phyloP scores from a whole-genome alignment of 2,113 vertebrate species.

The Campylorhamphus procurvoides region DNA sequence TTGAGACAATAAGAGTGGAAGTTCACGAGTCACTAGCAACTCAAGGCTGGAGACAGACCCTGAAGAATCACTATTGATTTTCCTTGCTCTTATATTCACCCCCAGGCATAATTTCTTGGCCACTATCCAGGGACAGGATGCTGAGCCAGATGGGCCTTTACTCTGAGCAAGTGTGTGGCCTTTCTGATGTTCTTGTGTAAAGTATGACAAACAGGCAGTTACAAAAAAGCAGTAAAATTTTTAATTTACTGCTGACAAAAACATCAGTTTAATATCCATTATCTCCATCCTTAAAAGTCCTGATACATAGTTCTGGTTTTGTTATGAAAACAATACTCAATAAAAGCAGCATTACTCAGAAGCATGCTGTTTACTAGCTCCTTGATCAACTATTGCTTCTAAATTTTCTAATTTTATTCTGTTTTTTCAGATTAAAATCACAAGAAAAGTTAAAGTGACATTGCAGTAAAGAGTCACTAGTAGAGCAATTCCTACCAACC shows the following conservation, averaged over 20 bases:
- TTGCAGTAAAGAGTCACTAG: background rate
- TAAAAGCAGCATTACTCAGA: background rate
- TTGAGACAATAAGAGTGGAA: background rate
- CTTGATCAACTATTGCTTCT: background rate
- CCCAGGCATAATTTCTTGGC: conserved; percentile 20
- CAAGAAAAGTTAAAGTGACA: background rate
- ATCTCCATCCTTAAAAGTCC: background rate
- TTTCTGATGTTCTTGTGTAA: conserved; percentile 1
- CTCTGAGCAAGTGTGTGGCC: conserved; percentile 2
- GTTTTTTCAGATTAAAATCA: background rate
- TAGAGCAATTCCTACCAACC: background rate
- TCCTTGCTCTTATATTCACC: background rate
- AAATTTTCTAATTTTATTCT: background rate
- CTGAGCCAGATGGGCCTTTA: conserved; percentile 33
- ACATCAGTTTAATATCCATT: background rate
- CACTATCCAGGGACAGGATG: conserved; percentile 5
- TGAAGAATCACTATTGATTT: background rate
- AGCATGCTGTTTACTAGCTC: background rate
- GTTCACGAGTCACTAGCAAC: background rate
- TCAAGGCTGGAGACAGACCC: background rate
- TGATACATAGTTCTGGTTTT: background rate
- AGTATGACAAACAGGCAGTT: background rate
- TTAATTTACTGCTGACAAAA: background rate
- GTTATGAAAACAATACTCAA: background rate
- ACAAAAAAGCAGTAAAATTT: background rate